phyloP scores from a whole-genome alignment of 2,888 invertebrate genomes.

The Trachelus iudaicus region DNA sequence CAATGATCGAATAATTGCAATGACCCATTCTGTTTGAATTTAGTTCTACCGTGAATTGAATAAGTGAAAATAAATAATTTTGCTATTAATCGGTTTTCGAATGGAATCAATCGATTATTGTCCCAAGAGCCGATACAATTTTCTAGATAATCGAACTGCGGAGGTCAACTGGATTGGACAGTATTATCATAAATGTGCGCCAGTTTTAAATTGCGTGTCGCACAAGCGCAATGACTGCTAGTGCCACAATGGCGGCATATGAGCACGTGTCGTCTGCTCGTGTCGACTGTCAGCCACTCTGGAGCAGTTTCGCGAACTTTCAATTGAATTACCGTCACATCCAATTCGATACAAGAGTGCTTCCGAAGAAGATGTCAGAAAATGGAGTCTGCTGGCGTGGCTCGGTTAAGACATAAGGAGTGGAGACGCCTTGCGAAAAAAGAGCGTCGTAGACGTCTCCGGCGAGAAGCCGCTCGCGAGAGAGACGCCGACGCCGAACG shows the following conservation, averaged over 20 bases:
- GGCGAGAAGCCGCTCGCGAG: conserved; percentile 71
- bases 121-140: neutral
- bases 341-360: neutral
- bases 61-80: neutral
- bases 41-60: neutral
- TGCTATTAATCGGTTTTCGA: neutral
- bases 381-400: neutral
- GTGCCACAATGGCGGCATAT: neutral
- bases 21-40: neutral
- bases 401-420: conserved; percentile 69
- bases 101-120: neutral
- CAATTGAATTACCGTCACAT: neutral
- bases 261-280: conserved; percentile 14
- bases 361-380: neutral
- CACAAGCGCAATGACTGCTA: neutral
- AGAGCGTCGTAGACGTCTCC: conserved; percentile 75
- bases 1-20: neutral
- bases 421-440: conserved; percentile 83
- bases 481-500: conserved; percentile 70
- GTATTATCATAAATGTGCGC: neutral
- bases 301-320: neutral
- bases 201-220: neutral
- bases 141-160: neutral
- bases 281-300: conserved; percentile 12
- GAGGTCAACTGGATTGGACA: neutral